These are phyloP conservation scores for Taeniopygia guttata DNA, from an alignment of 2,797 vertebrate species.

Conservation along the genomic window DNA sequence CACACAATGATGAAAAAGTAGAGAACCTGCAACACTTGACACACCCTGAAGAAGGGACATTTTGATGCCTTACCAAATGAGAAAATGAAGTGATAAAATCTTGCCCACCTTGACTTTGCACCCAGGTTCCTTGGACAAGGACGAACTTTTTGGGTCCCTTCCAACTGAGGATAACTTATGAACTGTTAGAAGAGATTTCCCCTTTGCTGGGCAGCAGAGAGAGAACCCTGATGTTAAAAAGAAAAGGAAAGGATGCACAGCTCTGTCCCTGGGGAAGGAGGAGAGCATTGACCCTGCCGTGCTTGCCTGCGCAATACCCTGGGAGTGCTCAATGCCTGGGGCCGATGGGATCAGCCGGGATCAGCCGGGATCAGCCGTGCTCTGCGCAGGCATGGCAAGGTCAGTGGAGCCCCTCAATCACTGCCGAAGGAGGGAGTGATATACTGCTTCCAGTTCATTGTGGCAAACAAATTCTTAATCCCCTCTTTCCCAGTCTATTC, in stretches of 20 bases:
- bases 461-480: background rate
- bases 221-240: background rate
- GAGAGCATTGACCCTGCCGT: background rate
- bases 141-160: background rate
- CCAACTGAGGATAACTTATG: no score
- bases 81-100: background rate
- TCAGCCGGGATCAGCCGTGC: background rate
- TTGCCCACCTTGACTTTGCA: background rate
- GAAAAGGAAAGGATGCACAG: background rate
- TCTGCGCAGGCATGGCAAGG: background rate
- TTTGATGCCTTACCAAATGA: background rate
- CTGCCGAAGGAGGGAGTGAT: background rate
- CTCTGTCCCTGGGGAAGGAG: background rate
- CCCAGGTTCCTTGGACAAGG: background rate
- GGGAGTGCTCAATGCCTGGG: background rate
- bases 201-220: background rate
- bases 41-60: rapidly evolving
- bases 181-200: background rate
- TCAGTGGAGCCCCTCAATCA: background rate
- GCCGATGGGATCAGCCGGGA: background rate
- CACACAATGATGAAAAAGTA: background rate
- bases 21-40: background rate
- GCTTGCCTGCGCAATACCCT: background rate
- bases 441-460: background rate
- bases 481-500: background rate